Percentiles rank a stretch among this genome's conserved stretches.
phyloP scores from a whole-genome alignment of 1,140 invertebrate species.

The Lepidurus apus region DNA sequence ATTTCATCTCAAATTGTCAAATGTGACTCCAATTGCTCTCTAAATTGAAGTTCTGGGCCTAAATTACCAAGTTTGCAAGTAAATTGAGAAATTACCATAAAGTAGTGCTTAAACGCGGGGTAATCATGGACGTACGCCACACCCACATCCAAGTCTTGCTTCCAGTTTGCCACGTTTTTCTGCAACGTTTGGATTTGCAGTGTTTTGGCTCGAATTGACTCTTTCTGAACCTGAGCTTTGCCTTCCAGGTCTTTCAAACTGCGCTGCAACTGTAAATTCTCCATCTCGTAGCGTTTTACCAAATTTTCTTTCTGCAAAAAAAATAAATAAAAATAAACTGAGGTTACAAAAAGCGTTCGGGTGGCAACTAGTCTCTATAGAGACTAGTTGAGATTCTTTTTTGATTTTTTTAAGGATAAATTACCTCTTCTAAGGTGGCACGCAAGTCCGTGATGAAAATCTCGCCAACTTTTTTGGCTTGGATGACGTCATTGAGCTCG shows the following conservation, averaged over 20 bases:
- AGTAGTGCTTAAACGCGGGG: constrained; percentile 27
- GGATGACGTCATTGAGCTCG: not conserved
- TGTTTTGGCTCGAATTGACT: not conserved
- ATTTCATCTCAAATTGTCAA: not conserved
- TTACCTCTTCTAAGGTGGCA: not conserved
- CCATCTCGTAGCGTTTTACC: not conserved
- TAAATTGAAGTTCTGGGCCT: not conserved
- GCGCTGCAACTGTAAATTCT: not conserved
- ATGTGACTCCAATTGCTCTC: not conserved
- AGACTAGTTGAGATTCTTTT: not conserved
- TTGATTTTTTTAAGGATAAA: not conserved
- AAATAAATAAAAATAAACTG: not conserved
- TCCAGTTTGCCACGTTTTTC: not conserved
- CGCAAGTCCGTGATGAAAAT: not conserved
- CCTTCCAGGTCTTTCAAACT: not conserved
- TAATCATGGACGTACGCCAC: constrained; percentile 31
- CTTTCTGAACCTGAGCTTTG: not conserved
- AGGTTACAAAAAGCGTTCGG: not conserved
- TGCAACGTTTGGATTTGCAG: not conserved
- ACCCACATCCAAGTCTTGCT: constrained; percentile 29
- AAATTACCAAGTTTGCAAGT: not conserved
- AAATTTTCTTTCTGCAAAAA: not conserved
- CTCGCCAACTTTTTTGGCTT: not conserved
- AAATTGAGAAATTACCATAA: constrained; percentile 18
- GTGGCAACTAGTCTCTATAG: too few relatives aligned